Conservation (phyloP, 2,797 vertebrate species). For the Eulemur albifrons region DNA sequence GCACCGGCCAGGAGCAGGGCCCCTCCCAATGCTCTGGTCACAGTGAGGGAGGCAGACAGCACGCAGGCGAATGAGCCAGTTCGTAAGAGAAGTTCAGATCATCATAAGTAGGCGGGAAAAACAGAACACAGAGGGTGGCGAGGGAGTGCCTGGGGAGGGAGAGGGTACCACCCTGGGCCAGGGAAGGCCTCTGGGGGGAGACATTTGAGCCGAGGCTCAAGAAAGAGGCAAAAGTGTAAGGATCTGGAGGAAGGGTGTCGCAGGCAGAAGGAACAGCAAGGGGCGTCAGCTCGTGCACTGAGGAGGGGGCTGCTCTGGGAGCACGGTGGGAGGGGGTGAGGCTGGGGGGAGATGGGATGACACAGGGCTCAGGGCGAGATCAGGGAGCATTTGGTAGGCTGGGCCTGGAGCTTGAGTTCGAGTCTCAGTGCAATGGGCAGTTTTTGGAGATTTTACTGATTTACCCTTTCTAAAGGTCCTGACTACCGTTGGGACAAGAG, state of each 20-base stretch:
- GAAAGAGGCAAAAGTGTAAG: background rate
- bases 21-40: background rate
- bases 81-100: background rate
- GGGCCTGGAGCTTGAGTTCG: background rate
- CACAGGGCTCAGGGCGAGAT: background rate
- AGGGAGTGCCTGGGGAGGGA: background rate
- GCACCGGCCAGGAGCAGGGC: background rate
- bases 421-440: background rate
- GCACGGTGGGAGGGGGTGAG: fast-evolving
- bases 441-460: background rate
- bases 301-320: background rate
- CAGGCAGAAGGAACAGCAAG: background rate
- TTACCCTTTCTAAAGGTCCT: background rate
- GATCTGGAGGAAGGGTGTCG: background rate
- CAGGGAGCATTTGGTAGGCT: background rate
- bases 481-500: background rate
- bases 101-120: background rate
- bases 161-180: background rate
- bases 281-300: fast-evolving
- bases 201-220: background rate
- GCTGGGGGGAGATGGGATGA: background rate
- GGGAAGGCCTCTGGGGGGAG: background rate
- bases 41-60: background rate
- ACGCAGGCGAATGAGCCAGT: no score
- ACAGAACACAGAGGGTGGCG: background rate